Evolutionary conservation across 2,888 invertebrate genomes (phyloP), one percentile per base, ranked within the genome.

Genomic region (Chorisops tibialis): DNA sequence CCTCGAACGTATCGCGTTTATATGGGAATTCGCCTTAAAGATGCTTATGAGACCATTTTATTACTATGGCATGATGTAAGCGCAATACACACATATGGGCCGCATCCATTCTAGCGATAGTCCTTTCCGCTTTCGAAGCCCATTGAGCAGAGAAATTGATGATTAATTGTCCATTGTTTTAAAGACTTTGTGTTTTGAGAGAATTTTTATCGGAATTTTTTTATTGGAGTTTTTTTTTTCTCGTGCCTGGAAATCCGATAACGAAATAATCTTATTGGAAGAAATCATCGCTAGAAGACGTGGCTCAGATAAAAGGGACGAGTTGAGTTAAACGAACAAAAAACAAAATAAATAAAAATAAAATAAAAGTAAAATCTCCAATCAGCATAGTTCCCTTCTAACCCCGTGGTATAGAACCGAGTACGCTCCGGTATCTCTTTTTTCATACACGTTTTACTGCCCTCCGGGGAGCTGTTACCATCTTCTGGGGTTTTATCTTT

Each of bases 81-180:
- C 9, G 30, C 30, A n/a, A n/a, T n/a, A n/a, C n/a, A n/a, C n/a
- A 30, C 30, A 30, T 9, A 30, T 30, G 30, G 9, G 30, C 30
- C 9, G 30, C 5, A 30, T 30, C 30, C 30, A 30, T 2, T 30
- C 30, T 9, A 2, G 9, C 30, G 2, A 24, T 6, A 18, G 45
- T 30, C 21, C 45, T 35, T 56, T 56, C 56, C 56, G 56, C 45
- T 56, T 56, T 43, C 56, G 22, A 56, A 56, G 43, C 45, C 30
- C 56, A 45, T 56, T 45, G 45, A 43, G 30, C 45, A 45, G 45
- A 39, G 43, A 56, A 56, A 56, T 56, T 43, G 56, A 56, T 56
- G 56, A 56, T 56, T 56, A 56, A 56, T 56, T 56, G 56, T 35
- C 56, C 56, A 56, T 56, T 56, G 56, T 56, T 56, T 30, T 14